phyloP scores from a whole-genome alignment of 2,113 vertebrate species.

The Corythoichthys intestinalis region DNA sequence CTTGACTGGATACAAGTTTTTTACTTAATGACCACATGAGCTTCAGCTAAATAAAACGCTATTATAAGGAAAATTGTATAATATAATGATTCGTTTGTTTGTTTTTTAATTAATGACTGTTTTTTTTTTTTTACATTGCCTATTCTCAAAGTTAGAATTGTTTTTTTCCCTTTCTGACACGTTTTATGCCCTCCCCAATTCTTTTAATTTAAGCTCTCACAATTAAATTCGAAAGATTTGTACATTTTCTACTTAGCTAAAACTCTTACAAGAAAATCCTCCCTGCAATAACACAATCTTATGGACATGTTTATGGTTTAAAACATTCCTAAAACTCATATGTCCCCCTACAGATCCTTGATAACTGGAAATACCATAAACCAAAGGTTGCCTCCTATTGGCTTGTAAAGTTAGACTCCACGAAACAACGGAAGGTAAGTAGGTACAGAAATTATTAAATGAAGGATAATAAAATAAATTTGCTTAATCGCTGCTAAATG shows the following conservation, averaged over 20 bases:
- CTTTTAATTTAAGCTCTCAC: too few species aligned
- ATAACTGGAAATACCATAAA: slow-evolving; percentile 97
- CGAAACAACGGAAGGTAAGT: slow-evolving; percentile 92
- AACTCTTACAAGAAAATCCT: background rate
- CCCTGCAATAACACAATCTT: too few species aligned
- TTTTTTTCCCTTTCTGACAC: background rate
- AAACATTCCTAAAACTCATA: background rate
- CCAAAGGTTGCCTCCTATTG: slow-evolving; percentile 95
- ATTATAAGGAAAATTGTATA: background rate
- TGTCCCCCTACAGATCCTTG: slow-evolving; percentile 79
- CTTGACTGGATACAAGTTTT: background rate
- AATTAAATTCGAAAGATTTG: background rate
- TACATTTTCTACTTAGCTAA: background rate
- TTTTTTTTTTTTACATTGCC: background rate
- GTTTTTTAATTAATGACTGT: background rate
- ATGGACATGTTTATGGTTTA: background rate
- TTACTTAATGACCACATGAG: background rate
- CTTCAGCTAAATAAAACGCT: background rate
- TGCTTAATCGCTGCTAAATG: too few species aligned
- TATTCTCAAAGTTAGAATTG: background rate
- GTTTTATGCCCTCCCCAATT: background rate
- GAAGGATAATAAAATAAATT: too few species aligned
- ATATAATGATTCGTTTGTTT: background rate
- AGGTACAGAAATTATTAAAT: too few species aligned
- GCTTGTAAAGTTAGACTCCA: slow-evolving; percentile 93